Conservation (phyloP, 2,797 vertebrate genomes). For the Amphiprion clarkii region DNA sequence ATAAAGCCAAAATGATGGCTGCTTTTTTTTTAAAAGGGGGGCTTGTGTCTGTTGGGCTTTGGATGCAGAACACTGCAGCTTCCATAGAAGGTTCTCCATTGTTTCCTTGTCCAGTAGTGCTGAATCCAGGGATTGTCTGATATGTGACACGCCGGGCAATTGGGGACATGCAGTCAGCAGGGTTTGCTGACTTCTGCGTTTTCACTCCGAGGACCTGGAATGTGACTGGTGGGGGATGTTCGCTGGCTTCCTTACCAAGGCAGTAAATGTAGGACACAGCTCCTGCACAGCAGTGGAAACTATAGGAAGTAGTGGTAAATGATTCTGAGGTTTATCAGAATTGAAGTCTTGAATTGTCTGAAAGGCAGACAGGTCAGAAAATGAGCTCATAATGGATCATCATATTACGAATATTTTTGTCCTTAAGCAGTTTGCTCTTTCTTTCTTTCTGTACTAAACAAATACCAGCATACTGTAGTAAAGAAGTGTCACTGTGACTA, state of each 20-base stretch:
- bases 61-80: slow-evolving; percentile 60
- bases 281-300: slow-evolving; percentile 13
- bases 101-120: slow-evolving; percentile 77
- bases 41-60: slow-evolving; percentile 62
- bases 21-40: slow-evolving; percentile 55
- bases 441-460: background rate
- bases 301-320: slow-evolving; percentile 3
- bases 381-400: slow-evolving; percentile 2
- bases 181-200: slow-evolving; percentile 77
- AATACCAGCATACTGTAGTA: background rate
- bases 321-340: background rate
- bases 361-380: slow-evolving; percentile 1
- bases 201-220: slow-evolving; percentile 69
- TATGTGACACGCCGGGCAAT: slow-evolving; percentile 73
- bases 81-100: slow-evolving; percentile 86
- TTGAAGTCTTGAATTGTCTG: background rate
- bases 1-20: slow-evolving; percentile 61
- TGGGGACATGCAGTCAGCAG: slow-evolving; percentile 62
- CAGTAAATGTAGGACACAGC: slow-evolving; percentile 34
- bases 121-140: slow-evolving; percentile 84
- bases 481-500: slow-evolving; percentile 5
- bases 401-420: background rate
- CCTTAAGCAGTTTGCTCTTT: background rate
- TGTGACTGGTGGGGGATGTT: slow-evolving; percentile 59
- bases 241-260: slow-evolving; percentile 44